A percentile compares a stretch with the other conserved stretches of the same genome.
Evolutionary conservation across 1,140 invertebrate species (phyloP).

Genomic region (Drosophila sucinea): DNA sequence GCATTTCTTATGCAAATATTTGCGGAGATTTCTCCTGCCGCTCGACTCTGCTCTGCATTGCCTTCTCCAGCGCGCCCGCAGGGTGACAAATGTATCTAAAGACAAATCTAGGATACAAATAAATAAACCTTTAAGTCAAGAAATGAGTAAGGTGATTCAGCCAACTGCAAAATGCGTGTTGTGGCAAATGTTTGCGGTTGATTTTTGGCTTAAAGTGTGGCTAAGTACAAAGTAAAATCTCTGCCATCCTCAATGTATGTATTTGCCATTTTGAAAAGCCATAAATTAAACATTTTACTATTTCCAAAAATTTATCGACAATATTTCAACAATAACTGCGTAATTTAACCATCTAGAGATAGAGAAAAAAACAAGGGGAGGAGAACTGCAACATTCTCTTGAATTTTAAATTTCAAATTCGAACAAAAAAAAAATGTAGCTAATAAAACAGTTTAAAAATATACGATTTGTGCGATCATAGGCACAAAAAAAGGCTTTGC

Average conservation of each 20-base stretch:
- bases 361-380: too few species aligned
- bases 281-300: conserved; percentile 3
- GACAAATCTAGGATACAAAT: conserved; percentile 17
- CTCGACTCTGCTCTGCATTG: not conserved
- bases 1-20: conserved; percentile 62
- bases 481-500: too few species aligned
- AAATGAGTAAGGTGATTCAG: conserved; percentile 9
- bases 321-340: too few species aligned
- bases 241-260: not conserved
- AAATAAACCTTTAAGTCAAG: conserved; percentile 17
- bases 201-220: conserved; percentile 10
- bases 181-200: conserved; percentile 11
- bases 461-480: too few species aligned
- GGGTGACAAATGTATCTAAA: conserved; percentile 29
- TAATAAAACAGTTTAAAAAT: too few species aligned
- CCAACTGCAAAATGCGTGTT: conserved; percentile 9
- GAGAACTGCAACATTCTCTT: too few species aligned
- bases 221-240: conserved; percentile 1
- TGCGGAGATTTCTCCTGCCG: conserved; percentile 32
- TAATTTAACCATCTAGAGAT: too few species aligned
- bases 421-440: too few species aligned
- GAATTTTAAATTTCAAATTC: too few species aligned
- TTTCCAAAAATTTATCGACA: not conserved
- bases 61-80: conserved; percentile 7
- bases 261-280: not conserved